Base-by-base conservation (phyloP, 2,888 invertebrate species). In the Eupithecia dodoneata region DNA sequence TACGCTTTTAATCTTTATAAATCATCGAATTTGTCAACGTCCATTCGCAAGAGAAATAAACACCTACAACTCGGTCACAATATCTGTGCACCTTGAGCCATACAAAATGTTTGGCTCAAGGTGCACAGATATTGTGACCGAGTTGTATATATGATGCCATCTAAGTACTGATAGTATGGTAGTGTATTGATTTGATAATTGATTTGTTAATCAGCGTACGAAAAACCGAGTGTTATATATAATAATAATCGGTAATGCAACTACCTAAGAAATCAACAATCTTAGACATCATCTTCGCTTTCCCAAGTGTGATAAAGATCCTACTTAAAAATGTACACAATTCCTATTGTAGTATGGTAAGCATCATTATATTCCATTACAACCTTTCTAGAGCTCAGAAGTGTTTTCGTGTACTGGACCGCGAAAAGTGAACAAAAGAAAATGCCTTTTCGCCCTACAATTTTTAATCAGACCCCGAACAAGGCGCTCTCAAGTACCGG, bases 381-480 rank as follows among this genome's bases (percentile, higher is more conserved):
- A 67, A 67, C 7, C 67, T 67, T 13, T 63, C 4, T 63, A 66
- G 3, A 15, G 7, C 66, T n/a, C 45, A 7, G n/a, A n/a, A 69
- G 44, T 69, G 67, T 69, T 69, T 45, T 70, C 30, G 30, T 12
- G 18, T 42, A 18, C 10, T 52, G 44, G 15, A 59, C 45, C 69
- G 73, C 41, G 15, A 63, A 65, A 47, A 71, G 70, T 72, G 59
- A 65, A 71, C 71, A 76, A 76, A 74, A 75, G 63, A 72, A 72
- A 78, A 78, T 41, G 67, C 10, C 44, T 71, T 67, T 73, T 76
- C 30, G 47, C 59, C 55, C 74, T 12, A 63, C 18, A 66, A 44
- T 71, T 76, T 77, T 78, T 76, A 76, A 74, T 76, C 75, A 74
- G 72, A 69, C 69, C 65, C 45, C 63, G 74, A 76, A 76, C 49